Conservation (phyloP, 2,888 invertebrate species). For the Ptychoptera albimana region DNA sequence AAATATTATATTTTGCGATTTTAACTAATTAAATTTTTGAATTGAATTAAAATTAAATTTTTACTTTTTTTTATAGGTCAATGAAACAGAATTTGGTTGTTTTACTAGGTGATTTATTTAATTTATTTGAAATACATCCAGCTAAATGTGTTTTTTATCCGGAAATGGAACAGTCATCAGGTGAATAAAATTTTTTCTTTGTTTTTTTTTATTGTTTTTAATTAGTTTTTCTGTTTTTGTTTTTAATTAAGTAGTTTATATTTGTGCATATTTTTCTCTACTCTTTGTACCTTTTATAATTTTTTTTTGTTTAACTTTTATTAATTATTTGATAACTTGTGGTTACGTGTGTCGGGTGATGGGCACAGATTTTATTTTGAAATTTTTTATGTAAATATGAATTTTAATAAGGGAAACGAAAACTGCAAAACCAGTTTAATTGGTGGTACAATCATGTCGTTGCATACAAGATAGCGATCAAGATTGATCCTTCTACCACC, state of each 20-base stretch:
- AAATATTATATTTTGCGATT: not conserved
- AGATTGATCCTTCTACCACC: too few species aligned
- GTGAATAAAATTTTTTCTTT: constrained; percentile 4
- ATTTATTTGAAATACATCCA: constrained; percentile 83
- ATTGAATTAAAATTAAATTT: constrained; percentile 1
- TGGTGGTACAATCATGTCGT: too few species aligned
- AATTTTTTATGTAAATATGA: too few species aligned
- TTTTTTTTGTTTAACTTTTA: too few species aligned
- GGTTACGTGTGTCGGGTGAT: too few species aligned
- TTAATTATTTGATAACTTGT: too few species aligned
- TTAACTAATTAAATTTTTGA: not conserved
- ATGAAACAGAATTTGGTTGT: constrained; percentile 84
- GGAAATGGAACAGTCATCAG: constrained; percentile 38
- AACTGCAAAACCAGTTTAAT: too few species aligned
- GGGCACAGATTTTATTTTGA: too few species aligned
- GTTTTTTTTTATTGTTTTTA: constrained; percentile 9
- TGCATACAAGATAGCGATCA: too few species aligned
- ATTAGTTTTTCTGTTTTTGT: constrained; percentile 13
- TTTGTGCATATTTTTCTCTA: too few species aligned
- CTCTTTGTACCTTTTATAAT: too few species aligned
- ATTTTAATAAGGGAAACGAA: too few species aligned
- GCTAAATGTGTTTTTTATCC: constrained; percentile 75
- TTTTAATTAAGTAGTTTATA: constrained; percentile 5
- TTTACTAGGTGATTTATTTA: constrained; percentile 86
- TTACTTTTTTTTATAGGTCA: constrained; percentile 41